phyloP scores from a whole-genome alignment of 2,113 vertebrate species.

The Cathartes aura region DNA sequence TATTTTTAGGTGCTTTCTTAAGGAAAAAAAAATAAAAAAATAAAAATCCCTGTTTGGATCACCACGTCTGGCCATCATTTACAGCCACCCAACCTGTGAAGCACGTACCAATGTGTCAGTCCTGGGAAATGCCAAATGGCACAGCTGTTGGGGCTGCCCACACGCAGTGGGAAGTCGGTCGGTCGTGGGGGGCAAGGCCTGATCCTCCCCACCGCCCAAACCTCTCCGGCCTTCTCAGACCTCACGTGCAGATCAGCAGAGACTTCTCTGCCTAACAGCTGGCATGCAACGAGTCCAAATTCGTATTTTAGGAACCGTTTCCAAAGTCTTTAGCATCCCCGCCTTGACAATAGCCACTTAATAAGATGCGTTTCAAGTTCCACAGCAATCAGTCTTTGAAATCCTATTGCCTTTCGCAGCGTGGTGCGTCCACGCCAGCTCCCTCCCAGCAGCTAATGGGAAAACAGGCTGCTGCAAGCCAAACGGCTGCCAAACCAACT shows the following conservation, averaged over 20 bases:
- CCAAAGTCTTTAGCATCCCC: background rate
- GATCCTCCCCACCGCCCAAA: background rate
- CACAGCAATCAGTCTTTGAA: background rate
- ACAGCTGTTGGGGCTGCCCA: too few species aligned
- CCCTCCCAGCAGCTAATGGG: background rate
- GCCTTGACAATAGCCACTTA: background rate
- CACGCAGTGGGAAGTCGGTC: fast-evolving
- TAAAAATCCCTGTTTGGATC: background rate
- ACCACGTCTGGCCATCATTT: background rate
- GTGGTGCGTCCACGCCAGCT: background rate
- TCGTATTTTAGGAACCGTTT: background rate
- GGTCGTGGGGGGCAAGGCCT: fast-evolving
- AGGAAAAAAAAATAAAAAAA: background rate
- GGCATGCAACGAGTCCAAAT: background rate
- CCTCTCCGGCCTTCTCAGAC: background rate
- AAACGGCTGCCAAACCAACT: background rate
- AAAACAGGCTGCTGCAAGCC: background rate
- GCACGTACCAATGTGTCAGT: fast-evolving
- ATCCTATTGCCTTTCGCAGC: background rate
- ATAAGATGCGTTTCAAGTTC: background rate
- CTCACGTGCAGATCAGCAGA: background rate
- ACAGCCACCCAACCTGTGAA: background rate
- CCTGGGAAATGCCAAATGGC: background rate
- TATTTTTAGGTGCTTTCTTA: too few species aligned
- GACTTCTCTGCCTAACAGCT: background rate